A percentile compares a stretch with the other conserved stretches of the same genome.
These are phyloP conservation scores for Steinernema feltiae DNA, from an alignment of 1,140 invertebrate genomes.

Conservation along the genomic window DNA sequence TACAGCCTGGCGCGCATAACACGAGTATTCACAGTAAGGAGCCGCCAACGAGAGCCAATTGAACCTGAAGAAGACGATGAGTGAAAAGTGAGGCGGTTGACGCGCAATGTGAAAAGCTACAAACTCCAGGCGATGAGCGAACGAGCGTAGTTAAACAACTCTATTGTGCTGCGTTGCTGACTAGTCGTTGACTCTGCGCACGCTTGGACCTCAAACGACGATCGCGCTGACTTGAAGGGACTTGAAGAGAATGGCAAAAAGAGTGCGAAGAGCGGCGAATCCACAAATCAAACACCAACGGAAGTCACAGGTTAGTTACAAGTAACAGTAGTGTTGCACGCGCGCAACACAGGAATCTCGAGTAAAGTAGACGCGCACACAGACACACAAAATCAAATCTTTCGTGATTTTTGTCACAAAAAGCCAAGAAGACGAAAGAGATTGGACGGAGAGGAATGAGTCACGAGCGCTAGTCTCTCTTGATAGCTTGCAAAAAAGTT, in stretches of 20 bases:
- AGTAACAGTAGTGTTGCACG: too few species aligned
- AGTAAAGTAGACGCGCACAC: too few species aligned
- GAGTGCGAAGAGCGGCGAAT: not conserved
- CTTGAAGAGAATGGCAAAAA: not conserved
- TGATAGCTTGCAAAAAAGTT: too few species aligned
- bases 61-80: not conserved
- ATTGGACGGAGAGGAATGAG: too few species aligned
- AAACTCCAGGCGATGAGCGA: not conserved
- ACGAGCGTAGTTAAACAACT: slow-evolving; percentile 4
- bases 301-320: not conserved
- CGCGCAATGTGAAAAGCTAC: not conserved
- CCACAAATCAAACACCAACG: slow-evolving; percentile 3
- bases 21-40: not conserved
- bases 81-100: slow-evolving; percentile 15
- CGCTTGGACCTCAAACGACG: not conserved
- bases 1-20: not conserved
- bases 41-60: too few species aligned
- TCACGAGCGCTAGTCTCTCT: too few species aligned
- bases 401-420: too few species aligned
- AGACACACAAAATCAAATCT: too few species aligned
- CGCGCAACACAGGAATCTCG: too few species aligned
- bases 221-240: not conserved
- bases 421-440: too few species aligned
- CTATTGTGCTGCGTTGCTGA: not conserved
- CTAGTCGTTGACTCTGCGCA: not conserved